These are phyloP conservation scores for Neoascia interrupta DNA, from an alignment of 2,888 invertebrate species.

Conservation along the genomic window DNA sequence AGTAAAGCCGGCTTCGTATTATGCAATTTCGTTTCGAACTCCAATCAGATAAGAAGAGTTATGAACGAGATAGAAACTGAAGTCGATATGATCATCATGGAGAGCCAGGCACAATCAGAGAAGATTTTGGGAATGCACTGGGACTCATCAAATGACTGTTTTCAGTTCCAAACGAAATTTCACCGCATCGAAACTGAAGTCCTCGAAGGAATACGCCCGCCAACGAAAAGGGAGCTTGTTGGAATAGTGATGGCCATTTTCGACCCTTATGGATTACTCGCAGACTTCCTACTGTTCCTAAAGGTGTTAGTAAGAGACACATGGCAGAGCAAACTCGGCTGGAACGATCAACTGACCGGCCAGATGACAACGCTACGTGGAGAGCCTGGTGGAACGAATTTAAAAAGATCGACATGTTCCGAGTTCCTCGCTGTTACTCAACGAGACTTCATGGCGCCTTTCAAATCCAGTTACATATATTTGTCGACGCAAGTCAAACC, in stretches of 20 bases:
- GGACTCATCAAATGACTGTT: constrained; percentile 2
- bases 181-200: constrained; percentile 12
- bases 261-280: constrained; percentile 22
- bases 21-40: constrained; percentile 25
- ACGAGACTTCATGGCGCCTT: no score
- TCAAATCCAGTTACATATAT: not conserved
- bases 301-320: constrained; percentile 6
- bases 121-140: constrained; percentile 5
- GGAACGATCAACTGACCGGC: constrained; percentile 6
- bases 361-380: not conserved
- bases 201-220: constrained; percentile 1
- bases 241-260: constrained; percentile 17
- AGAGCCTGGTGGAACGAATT: constrained; percentile 4
- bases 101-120: constrained; percentile 7
- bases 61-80: not conserved
- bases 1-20: not conserved
- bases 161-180: constrained; percentile 19
- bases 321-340: constrained; percentile 3
- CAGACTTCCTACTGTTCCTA: constrained; percentile 16
- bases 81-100: constrained; percentile 4
- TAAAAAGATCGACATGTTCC: not conserved
- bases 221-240: constrained; percentile 38
- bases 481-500: constrained; percentile 4
- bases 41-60: not conserved
- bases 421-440: constrained; percentile 9